Evolutionary conservation across 2,888 invertebrate species (phyloP).

Genomic region (Himalopsyche tibetana): DNA sequence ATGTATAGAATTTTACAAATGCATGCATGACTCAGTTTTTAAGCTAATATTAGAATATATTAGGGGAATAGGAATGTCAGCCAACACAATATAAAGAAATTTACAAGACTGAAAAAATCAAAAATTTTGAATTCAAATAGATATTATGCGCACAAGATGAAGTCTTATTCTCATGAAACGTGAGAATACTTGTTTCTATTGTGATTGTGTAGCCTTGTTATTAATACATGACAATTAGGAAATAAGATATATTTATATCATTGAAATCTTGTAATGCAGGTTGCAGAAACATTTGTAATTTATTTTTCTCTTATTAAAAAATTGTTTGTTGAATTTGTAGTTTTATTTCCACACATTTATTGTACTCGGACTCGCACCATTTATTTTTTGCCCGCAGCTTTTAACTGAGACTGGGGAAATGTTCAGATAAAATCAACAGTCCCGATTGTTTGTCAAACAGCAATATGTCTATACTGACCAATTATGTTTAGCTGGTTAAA

Average conservation of each 20-base stretch:
- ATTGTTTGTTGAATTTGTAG: constrained; percentile 76
- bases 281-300: constrained; percentile 70
- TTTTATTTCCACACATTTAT: constrained; percentile 67
- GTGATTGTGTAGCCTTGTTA: constrained; percentile 72
- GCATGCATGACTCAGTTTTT: constrained; percentile 65
- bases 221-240: constrained; percentile 77
- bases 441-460: too few species aligned
- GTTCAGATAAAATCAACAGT: too few species aligned
- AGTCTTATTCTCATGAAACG: constrained; percentile 41
- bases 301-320: constrained; percentile 77
- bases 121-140: constrained; percentile 57
- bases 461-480: too few species aligned
- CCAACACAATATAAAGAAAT: constrained; percentile 59
- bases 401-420: too few species aligned
- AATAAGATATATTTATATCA: constrained; percentile 72
- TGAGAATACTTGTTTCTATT: constrained; percentile 10
- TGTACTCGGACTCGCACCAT: neutral
- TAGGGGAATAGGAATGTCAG: constrained; percentile 60
- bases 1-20: constrained; percentile 64
- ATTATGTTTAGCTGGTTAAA: too few species aligned
- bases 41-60: constrained; percentile 59
- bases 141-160: constrained; percentile 58
- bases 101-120: constrained; percentile 65
- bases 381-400: too few species aligned
- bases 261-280: constrained; percentile 59